Percentiles rank a stretch among this genome's conserved stretches.
Conservation (phyloP, 2,888 invertebrate genomes). For the Cheilosia impressa region DNA sequence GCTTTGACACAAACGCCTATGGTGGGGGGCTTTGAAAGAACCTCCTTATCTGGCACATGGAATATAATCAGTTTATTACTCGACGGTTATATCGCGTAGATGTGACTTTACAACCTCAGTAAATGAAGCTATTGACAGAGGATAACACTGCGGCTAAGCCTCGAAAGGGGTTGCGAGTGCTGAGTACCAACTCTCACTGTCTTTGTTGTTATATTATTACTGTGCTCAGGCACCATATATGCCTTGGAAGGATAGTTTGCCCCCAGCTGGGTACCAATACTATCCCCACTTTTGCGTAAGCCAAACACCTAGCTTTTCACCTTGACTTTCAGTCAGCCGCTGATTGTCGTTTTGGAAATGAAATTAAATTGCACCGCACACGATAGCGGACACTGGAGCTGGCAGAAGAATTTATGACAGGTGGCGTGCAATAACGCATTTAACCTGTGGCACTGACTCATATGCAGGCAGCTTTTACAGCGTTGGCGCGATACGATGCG, state of each 20-base stretch:
- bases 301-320: constrained; percentile 55
- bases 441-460: constrained; percentile 40
- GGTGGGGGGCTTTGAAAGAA: not conserved
- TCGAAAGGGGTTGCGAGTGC: not conserved
- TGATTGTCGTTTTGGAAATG: constrained; percentile 47
- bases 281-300: constrained; percentile 2
- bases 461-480: constrained; percentile 50
- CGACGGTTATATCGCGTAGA: constrained; percentile 17
- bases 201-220: constrained; percentile 13
- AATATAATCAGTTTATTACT: constrained; percentile 73
- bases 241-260: constrained; percentile 30
- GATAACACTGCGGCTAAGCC: constrained; percentile 17
- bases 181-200: not conserved
- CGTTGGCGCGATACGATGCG: not conserved
- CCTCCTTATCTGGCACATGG: constrained; percentile 53
- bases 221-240: not conserved
- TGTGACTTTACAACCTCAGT: constrained; percentile 47
- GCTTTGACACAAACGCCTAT: not conserved
- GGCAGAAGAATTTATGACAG: constrained; percentile 55
- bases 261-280: not conserved
- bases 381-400: constrained; percentile 29
- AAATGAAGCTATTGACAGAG: constrained; percentile 33
- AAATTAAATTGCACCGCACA: constrained; percentile 49
- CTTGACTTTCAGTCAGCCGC: constrained; percentile 52
- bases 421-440: constrained; percentile 74